Conservation (phyloP, 2,113 vertebrate genomes). For the Cynoglossus semilaevis region DNA sequence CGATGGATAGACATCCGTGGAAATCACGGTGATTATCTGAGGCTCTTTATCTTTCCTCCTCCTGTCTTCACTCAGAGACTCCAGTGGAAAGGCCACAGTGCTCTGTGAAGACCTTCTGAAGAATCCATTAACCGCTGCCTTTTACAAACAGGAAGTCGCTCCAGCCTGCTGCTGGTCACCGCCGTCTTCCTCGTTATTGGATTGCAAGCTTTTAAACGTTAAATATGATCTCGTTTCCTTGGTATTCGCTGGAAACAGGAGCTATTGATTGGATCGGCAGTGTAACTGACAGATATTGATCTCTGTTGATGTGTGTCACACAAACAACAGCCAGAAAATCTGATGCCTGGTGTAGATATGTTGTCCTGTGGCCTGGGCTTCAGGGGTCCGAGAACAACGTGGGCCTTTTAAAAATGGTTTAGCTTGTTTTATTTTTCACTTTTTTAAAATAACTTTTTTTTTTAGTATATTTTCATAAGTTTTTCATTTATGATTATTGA, state of each 20-base stretch:
- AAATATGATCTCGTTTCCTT: conserved; percentile 46
- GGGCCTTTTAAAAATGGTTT: too few species aligned
- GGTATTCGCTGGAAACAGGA: conserved; percentile 5
- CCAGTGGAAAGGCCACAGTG: neutral
- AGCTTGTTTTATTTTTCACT: too few species aligned
- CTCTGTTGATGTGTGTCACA: too few species aligned
- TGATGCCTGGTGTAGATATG: conserved; percentile 5
- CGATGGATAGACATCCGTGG: conserved; percentile 96
- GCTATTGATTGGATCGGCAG: conserved; percentile 12
- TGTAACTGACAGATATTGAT: conserved; percentile 3
- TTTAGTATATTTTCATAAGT: too few species aligned
- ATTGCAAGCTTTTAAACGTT: conserved; percentile 31
- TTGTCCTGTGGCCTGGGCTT: too few species aligned
- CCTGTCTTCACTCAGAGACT: neutral
- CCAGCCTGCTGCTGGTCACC: neutral
- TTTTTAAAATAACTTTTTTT: too few species aligned
- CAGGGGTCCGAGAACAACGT: too few species aligned
- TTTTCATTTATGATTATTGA: too few species aligned
- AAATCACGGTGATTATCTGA: conserved; percentile 84
- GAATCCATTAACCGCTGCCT: conserved; percentile 23
- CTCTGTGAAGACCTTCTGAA: conserved; percentile 4
- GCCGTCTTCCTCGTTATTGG: conserved; percentile 25
- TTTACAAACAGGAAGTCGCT: conserved; percentile 33
- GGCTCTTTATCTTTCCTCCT: too few species aligned
- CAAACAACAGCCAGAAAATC: neutral